Evolutionary conservation across 30 jellyfish, hydroid and myxozoan genomes (phyloP).

Genomic region (Aurelia aurita): DNA sequence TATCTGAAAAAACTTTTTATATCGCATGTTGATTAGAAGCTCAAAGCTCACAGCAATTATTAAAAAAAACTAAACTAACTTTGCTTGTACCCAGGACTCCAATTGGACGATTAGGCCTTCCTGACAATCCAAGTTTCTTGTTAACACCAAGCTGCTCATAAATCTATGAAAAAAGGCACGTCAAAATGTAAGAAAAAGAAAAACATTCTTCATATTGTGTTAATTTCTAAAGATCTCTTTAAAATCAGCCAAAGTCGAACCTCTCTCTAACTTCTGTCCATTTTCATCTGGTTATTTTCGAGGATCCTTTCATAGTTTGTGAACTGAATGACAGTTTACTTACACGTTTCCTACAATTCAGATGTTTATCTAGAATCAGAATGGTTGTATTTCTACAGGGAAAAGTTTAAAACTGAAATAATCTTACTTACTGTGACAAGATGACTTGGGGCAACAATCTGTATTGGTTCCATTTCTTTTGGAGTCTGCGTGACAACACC

Average conservation of each 20-base stretch:
- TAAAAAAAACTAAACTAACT: constrained; percentile 13
- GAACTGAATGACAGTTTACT: no score
- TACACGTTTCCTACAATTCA: no score
- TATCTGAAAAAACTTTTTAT: no score
- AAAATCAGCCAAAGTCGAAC: no score
- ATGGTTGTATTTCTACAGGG: no score
- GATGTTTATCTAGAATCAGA: no score
- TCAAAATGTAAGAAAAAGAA: no score
- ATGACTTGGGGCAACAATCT: constrained; percentile 86
- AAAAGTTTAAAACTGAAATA: no score
- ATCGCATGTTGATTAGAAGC: background rate
- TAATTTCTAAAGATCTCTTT: no score
- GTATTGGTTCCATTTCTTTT: constrained; percentile 93
- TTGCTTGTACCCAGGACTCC: constrained; percentile 98
- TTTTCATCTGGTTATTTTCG: no score
- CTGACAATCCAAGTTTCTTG: constrained; percentile 77
- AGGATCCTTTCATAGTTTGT: no score
- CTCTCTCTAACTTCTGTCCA: no score
- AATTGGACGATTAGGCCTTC: constrained; percentile 98
- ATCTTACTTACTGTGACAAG: constrained; percentile 88
- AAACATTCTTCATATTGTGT: background rate
- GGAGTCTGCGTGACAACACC: constrained; percentile 98
- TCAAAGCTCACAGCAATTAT: background rate
- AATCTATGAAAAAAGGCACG: constrained; percentile 30
- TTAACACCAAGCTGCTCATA: constrained; percentile 92